Conservation (phyloP, 2,113 vertebrate species). For the Theristicus caerulescens region DNA sequence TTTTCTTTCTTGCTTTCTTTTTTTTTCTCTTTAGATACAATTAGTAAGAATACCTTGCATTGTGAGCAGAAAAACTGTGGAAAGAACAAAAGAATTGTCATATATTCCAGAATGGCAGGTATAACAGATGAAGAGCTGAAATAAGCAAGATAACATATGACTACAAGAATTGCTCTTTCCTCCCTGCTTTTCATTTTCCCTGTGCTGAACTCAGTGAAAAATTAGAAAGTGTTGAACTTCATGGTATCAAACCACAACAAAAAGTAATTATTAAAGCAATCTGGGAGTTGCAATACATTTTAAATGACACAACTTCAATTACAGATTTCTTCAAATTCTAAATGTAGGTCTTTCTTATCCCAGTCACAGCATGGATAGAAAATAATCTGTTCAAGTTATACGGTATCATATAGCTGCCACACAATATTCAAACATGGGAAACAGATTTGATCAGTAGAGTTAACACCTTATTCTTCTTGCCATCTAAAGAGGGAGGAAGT, state of each 20-base stretch:
- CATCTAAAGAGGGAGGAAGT: neutral
- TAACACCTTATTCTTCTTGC: neutral
- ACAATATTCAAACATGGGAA: neutral
- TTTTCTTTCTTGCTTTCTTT: neutral
- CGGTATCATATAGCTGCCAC: neutral
- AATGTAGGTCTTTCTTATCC: neutral
- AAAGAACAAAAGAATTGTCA: conserved; percentile 6
- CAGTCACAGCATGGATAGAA: neutral
- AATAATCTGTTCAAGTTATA: neutral
- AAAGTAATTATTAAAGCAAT: neutral
- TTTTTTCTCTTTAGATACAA: neutral
- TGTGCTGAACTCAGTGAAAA: neutral
- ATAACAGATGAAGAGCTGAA: conserved; percentile 40
- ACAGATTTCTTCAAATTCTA: neutral
- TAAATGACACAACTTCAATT: neutral
- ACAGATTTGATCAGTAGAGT: neutral
- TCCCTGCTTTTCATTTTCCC: neutral
- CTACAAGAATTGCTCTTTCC: neutral
- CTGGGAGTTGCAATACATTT: neutral
- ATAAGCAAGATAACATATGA: neutral
- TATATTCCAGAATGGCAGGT: neutral
- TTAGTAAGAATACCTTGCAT: neutral
- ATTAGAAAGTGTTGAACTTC: neutral
- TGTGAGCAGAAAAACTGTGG: neutral
- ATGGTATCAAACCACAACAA: neutral